phyloP scores from a whole-genome alignment of 2,113 vertebrate genomes.

The Eublepharis macularius region DNA sequence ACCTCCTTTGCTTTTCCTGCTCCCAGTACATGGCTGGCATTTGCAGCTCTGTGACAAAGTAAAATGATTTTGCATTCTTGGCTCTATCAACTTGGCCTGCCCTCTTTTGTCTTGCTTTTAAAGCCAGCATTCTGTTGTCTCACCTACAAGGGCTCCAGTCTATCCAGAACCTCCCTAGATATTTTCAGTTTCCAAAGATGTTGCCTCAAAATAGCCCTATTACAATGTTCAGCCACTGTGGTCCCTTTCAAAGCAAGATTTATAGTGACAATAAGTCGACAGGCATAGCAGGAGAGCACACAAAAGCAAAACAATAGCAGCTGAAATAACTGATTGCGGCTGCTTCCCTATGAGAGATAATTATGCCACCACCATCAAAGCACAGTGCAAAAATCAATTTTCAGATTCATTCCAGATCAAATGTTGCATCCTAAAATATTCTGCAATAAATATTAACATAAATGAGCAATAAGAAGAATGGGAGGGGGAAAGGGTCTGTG shows the following conservation, averaged over 20 bases:
- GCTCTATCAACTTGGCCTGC: slow-evolving; percentile 40
- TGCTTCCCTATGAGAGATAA: slow-evolving; percentile 6
- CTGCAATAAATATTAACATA: background rate
- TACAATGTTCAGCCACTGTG: slow-evolving; percentile 10
- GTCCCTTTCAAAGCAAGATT: background rate
- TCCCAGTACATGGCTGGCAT: background rate
- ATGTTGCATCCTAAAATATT: slow-evolving; percentile 32
- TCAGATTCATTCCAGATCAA: slow-evolving; percentile 20
- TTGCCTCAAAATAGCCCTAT: background rate
- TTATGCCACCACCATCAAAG: slow-evolving; percentile 11
- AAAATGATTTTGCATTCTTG: slow-evolving; percentile 42
- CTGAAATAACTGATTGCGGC: slow-evolving; percentile 23
- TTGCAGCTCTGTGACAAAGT: slow-evolving; percentile 31
- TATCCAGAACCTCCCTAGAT: background rate
- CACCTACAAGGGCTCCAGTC: slow-evolving; percentile 15
- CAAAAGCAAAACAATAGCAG: slow-evolving; percentile 1
- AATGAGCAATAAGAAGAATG: slow-evolving; percentile 14
- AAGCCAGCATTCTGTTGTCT: slow-evolving; percentile 21
- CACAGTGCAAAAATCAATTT: slow-evolving; percentile 27
- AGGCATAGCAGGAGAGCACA: background rate
- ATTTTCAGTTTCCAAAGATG: slow-evolving; percentile 36
- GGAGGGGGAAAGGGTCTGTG: background rate
- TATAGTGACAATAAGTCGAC: background rate
- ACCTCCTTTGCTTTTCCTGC: background rate
- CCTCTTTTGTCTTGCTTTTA: background rate